Evolutionary conservation across 2,113 vertebrate species (phyloP).

Genomic region (Ciconia maguari): DNA sequence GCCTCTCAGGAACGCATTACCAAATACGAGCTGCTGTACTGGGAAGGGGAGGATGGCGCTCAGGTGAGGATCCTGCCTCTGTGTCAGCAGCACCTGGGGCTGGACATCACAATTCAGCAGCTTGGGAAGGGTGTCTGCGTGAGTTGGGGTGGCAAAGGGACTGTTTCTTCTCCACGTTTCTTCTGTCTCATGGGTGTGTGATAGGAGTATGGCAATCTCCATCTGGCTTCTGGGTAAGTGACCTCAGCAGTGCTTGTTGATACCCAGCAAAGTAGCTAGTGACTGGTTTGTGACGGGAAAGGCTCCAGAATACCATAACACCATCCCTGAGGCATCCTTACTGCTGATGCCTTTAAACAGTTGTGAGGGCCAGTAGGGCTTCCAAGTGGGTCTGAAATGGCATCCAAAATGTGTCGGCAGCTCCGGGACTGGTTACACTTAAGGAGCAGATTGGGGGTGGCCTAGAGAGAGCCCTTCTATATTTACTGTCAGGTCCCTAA

Average conservation of each 20-base stretch:
- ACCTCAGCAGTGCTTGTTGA: neutral
- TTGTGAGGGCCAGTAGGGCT: neutral
- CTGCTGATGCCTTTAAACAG: neutral
- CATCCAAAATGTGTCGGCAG: neutral
- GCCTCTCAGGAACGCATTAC: conserved; percentile 87
- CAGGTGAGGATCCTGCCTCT: conserved; percentile 78
- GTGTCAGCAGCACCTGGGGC: neutral
- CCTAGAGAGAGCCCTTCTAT: neutral
- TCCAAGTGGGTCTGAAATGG: neutral
- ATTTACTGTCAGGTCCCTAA: neutral
- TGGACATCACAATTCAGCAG: neutral
- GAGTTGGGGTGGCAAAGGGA: neutral
- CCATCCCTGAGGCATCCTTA: neutral
- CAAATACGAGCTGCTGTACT: conserved; percentile 90
- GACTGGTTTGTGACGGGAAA: neutral
- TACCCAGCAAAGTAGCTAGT: neutral
- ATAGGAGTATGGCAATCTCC: neutral
- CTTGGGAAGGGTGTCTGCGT: neutral
- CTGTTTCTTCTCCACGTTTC: neutral
- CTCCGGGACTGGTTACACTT: neutral
- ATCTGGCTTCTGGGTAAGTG: neutral
- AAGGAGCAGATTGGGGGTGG: neutral
- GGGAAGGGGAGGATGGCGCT: conserved; percentile 82
- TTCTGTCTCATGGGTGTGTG: neutral
- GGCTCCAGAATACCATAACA: neutral